These are phyloP conservation scores for Exocentrus adspersus DNA, from an alignment of 2,888 invertebrate species.

Conservation along the genomic window DNA sequence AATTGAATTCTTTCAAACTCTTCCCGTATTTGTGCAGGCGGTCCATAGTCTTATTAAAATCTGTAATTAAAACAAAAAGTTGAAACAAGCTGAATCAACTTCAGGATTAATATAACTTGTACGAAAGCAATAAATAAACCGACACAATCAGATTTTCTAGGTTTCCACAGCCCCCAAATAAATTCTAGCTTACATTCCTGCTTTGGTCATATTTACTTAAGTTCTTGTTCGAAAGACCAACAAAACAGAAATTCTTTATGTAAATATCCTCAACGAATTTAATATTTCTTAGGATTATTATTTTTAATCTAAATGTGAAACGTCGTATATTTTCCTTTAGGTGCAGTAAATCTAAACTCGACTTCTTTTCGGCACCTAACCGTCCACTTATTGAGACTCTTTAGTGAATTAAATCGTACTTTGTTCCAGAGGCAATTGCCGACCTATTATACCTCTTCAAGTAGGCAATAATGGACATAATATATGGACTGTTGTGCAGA, in stretches of 20 bases:
- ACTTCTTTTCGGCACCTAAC: constrained; percentile 4
- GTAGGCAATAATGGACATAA: neutral
- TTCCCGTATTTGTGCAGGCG: constrained; percentile 82
- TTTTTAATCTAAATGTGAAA: neutral
- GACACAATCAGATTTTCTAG: too few species aligned
- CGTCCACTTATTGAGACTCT: neutral
- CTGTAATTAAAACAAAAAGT: too few species aligned
- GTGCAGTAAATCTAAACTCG: constrained; percentile 1
- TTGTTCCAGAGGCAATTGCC: neutral
- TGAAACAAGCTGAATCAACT: too few species aligned
- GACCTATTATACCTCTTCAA: neutral
- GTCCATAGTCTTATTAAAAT: constrained; percentile 95
- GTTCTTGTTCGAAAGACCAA: too few species aligned
- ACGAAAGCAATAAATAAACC: too few species aligned
- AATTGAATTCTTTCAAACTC: constrained; percentile 94
- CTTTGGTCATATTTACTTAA: too few species aligned
- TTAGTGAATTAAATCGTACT: constrained; percentile 8
- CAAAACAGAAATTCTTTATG: constrained; percentile 1
- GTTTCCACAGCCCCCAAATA: too few species aligned
- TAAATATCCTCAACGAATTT: neutral
- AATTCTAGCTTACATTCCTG: too few species aligned
- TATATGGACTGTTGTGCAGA: neutral
- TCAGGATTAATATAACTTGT: too few species aligned
- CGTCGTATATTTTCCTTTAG: neutral
- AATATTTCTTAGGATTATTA: neutral